Base-by-base conservation (phyloP, 2,113 vertebrate genomes). In the Oncorhynchus masou region DNA sequence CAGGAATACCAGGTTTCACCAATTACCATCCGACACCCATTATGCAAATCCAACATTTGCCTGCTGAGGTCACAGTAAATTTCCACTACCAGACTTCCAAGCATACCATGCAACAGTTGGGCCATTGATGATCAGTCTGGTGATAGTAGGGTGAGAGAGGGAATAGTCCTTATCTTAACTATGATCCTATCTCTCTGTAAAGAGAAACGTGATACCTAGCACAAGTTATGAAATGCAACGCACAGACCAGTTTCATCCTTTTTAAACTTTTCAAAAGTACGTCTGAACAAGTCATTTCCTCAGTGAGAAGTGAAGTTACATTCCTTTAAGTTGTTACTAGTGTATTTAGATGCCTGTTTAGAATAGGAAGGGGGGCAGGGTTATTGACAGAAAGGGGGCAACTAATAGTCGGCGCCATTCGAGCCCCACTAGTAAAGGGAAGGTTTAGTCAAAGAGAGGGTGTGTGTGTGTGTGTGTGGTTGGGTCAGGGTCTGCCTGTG, bases 21-120 rank as follows among this genome's bases (percentile, higher is more conserved):
- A 83, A 70, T 71, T 73, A 69, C 71, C 75, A 71, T 67, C 71
- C 54, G 29, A 70, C 62, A 45, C 15, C 49, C 74, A 22, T 48
- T 70, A 81, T 84, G 80, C 70, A 83, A 84, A 86, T 75, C 9
- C 60, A 22, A 24, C 39, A 75, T 79, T 65, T 65, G 72, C 60
- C 68, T 67, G 20, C 9, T 68, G 51, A 54, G 59, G 71, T 82
- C 54, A 66, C 24, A 76, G 79, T 71, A 74, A 71, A 76, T 27
- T 73, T 72, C 68, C 68, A 66, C 6, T 34, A 62, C 2, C 25
- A 20, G 20, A 45, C 19, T 57, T 15, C 22, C 24, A 24, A 51
- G 48, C n/a, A 20, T 31, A 27, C 22, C 22, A 27, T 49, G 68
- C 69, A 51, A 71, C 69, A 71, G 69, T 49, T 54, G 16, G n/a